These are phyloP conservation scores for Acropora yongei DNA, from an alignment of 64 coral and sea anemone species.

Conservation along the genomic window DNA sequence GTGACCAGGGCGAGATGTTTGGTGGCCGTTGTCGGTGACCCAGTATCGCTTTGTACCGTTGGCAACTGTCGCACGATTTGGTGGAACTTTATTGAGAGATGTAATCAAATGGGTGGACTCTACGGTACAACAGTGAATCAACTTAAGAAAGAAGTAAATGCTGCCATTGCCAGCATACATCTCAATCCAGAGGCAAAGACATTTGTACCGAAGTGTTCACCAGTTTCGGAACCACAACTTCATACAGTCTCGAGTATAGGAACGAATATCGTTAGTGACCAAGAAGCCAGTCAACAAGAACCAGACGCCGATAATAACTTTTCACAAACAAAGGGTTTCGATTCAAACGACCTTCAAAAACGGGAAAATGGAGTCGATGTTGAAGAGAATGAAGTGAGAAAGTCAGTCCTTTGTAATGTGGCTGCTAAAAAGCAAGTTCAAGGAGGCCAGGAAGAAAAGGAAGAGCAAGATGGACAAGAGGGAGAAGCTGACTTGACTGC, in stretches of 20 bases:
- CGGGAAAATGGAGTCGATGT: neutral
- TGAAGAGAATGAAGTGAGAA: neutral
- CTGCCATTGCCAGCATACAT: constrained; percentile 1
- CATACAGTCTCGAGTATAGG: neutral
- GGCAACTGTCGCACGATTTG: constrained; percentile 69
- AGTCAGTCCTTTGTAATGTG: neutral
- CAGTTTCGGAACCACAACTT: neutral
- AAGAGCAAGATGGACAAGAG: neutral
- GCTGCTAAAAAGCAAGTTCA: neutral
- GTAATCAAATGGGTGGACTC: constrained; percentile 26
- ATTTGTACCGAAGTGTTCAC: constrained; percentile 35
- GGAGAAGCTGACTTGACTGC: neutral
- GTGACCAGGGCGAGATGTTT: constrained; percentile 76
- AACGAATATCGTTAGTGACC: neutral
- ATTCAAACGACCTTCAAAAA: neutral
- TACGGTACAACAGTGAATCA: constrained; percentile 46
- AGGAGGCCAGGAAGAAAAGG: neutral
- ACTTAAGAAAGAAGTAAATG: constrained; percentile 44
- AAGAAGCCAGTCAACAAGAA: neutral
- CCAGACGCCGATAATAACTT: neutral
- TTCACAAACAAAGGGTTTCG: neutral
- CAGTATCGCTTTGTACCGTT: constrained; percentile 74
- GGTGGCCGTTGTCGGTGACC: constrained; percentile 80
- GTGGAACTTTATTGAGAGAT: constrained; percentile 76
- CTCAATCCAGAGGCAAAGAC: constrained; percentile 40